phyloP scores from a whole-genome alignment of 2,113 vertebrate species.

The Coryphaenoides rupestris region DNA sequence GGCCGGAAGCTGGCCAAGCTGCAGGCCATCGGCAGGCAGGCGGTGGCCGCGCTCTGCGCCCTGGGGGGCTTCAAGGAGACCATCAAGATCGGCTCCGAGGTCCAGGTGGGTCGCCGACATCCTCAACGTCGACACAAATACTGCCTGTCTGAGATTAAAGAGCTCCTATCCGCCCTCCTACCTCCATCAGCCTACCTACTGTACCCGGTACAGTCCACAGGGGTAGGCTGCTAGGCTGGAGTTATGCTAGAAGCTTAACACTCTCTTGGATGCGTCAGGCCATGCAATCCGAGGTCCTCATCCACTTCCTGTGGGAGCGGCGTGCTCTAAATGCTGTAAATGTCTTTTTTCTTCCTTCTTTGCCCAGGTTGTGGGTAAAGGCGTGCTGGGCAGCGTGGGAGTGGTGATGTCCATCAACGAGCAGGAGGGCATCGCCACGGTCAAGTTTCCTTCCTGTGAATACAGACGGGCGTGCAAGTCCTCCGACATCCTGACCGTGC shows the following conservation, averaged over 20 bases:
- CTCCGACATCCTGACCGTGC: constrained; percentile 90
- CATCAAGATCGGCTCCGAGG: constrained; percentile 98
- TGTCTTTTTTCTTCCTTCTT: constrained; percentile 1
- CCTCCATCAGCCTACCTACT: no score
- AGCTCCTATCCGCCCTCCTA: no score
- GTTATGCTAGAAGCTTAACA: no score
- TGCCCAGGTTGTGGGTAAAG: constrained; percentile 89
- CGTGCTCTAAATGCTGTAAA: no score
- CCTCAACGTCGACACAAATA: neutral
- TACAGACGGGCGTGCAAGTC: constrained; percentile 91
- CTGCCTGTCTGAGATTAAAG: no score
- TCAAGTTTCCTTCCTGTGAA: constrained; percentile 90
- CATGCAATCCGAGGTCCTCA: no score
- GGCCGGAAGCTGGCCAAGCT: constrained; percentile 91
- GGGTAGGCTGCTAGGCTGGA: no score
- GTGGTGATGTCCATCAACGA: constrained; percentile 96
- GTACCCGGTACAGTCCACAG: no score
- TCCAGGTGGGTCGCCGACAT: constrained; percentile 78
- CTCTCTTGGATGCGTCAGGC: no score
- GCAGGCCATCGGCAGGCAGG: constrained; percentile 92
- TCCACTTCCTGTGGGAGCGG: neutral
- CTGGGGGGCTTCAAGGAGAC: constrained; percentile 98
- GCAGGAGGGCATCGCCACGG: constrained; percentile 96
- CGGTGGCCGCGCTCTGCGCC: constrained; percentile 93
- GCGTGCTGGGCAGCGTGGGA: constrained; percentile 89